Conservation (phyloP, 2,113 vertebrate genomes). For the Pseudonaja textilis region DNA sequence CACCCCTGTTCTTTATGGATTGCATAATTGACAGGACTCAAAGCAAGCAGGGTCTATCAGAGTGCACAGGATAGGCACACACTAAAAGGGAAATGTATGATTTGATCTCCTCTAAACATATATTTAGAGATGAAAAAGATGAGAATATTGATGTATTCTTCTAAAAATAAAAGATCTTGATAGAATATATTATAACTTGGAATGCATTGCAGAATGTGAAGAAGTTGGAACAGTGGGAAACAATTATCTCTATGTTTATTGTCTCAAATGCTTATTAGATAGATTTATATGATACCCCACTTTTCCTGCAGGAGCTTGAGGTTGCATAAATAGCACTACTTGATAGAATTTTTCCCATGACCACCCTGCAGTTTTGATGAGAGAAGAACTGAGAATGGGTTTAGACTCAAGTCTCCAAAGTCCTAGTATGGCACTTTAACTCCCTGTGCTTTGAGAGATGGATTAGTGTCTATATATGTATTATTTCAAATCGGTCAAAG, state of each 20-base stretch:
- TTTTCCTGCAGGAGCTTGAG: not conserved
- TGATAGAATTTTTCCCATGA: not conserved
- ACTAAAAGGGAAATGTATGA: not conserved
- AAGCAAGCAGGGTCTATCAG: not conserved
- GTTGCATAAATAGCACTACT: not conserved
- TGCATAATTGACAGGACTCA: not conserved
- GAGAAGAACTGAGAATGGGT: not conserved
- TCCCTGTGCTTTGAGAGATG: not conserved
- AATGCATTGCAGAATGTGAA: not conserved
- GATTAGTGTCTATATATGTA: not conserved
- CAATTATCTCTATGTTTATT: not conserved
- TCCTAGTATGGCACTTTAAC: not conserved
- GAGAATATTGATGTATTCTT: not conserved
- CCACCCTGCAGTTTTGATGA: not conserved
- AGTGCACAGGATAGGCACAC: not conserved
- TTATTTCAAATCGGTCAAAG: not conserved
- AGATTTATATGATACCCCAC: not conserved
- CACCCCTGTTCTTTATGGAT: not conserved
- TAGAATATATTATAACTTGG: not conserved
- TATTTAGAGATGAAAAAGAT: not conserved
- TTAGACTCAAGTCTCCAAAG: not conserved
- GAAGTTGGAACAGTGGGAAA: not conserved
- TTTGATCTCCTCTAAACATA: not conserved
- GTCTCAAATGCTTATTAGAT: not conserved
- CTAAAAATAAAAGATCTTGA: not conserved